A percentile compares a stretch with the other conserved stretches of the same genome.
These are phyloP conservation scores for Phalera bucephala DNA, from an alignment of 2,888 invertebrate species.

Conservation along the genomic window DNA sequence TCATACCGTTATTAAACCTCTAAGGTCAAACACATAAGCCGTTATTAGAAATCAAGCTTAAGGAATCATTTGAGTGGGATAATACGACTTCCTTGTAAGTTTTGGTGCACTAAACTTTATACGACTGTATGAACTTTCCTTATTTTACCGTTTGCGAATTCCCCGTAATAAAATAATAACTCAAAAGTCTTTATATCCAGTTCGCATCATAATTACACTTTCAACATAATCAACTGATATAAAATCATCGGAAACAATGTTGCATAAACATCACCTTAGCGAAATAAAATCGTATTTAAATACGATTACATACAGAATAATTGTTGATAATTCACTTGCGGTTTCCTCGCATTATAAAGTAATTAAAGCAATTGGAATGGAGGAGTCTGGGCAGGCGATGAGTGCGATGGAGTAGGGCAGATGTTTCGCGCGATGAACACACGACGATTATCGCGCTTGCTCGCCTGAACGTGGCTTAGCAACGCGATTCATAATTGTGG, in stretches of 20 bases:
- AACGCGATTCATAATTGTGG: constrained; percentile 24
- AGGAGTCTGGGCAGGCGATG: constrained; percentile 42
- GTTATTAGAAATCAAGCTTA: too few species aligned
- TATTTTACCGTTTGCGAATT: too few species aligned
- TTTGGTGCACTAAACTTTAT: too few species aligned
- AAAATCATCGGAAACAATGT: background rate
- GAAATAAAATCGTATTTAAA: constrained; percentile 24
- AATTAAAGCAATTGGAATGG: constrained; percentile 37
- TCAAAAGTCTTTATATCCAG: too few species aligned
- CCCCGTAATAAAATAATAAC: too few species aligned
- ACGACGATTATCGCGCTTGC: constrained; percentile 62
- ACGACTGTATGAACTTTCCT: too few species aligned
- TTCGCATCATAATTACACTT: too few species aligned
- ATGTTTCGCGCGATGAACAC: constrained; percentile 44
- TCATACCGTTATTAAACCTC: too few species aligned
- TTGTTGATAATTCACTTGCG: constrained; percentile 40
- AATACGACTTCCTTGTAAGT: too few species aligned
- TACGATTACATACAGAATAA: constrained; percentile 32
- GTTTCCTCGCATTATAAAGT: constrained; percentile 40
- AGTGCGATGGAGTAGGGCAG: constrained; percentile 42
- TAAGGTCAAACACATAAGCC: too few species aligned
- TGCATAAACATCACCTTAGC: constrained; percentile 1
- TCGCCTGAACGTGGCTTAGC: constrained; percentile 40
- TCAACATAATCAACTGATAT: too few species aligned
- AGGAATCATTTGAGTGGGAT: too few species aligned